Evolutionary conservation across 2,888 invertebrate genomes (phyloP), one percentile per base, ranked within the genome.

Genomic region (Tuberolachnus salignus): DNA sequence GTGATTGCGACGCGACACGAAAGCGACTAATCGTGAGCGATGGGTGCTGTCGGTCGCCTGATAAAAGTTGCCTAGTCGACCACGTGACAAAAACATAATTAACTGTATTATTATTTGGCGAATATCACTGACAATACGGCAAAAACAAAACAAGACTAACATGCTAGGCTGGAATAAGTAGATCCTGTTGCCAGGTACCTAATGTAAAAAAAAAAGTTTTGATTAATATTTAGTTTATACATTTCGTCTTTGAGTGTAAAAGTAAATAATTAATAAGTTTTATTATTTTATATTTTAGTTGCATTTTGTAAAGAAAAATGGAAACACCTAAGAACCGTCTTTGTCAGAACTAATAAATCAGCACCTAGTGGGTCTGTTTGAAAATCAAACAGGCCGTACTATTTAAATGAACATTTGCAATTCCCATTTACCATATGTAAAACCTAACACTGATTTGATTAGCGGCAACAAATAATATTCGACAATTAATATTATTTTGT

Each of bases 181-280:
- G 59, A 59, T 19, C 83, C 83, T 57, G 82, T 83, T 75, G 82
- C 82, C 71, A 82, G 81, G 71, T 83, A 83, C 80, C 82, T 82
- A 73, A 81, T 82, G 26, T 49, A n/a, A n/a, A n/a, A n/a, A n/a
- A 67, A 1, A 49, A 49, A 66, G 46, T 66, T 66, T 66, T 66
- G 8, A 49, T 46, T 66, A 0, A 16, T 66, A 49, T 23, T 66
- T 21, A 49, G 0, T 63, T 63, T 63, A 63, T 63, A 63, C 1
- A 63, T 63, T 63, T 63, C 46, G 44, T 46, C 64, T 64, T 66
- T 49, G 82, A 83, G 19, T 82, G 80, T 81, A 78, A 80, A 80
- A 66, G 53, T 63, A 57, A 53, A 53, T 71, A 44, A 71, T 80
- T 26, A n/a, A 80, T 34, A n/a, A n/a, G 46, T 59, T 55, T 26